Percentiles rank a stretch among this genome's conserved stretches.
phyloP scores from a whole-genome alignment of 2,888 invertebrate genomes.

The Eristalis tenax region DNA sequence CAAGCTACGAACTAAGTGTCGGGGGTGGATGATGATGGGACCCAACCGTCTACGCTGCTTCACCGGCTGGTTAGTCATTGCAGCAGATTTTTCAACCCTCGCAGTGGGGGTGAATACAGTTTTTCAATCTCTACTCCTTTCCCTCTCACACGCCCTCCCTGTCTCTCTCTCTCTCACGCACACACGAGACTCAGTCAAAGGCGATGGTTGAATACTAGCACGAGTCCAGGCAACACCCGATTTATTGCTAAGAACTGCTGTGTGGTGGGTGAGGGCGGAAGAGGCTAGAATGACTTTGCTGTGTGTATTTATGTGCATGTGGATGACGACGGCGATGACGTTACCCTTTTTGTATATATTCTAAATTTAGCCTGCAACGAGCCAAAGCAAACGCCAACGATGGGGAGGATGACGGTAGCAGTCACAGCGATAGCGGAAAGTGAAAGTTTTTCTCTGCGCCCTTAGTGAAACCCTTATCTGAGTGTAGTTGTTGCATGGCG shows the following conservation, averaged over 20 bases:
- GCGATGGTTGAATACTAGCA: slow-evolving; percentile 19
- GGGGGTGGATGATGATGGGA: background rate
- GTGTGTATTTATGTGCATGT: slow-evolving; percentile 50
- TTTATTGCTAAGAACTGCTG: slow-evolving; percentile 19
- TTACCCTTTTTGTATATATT: slow-evolving; percentile 64
- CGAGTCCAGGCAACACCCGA: slow-evolving; percentile 26
- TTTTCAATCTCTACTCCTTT: background rate
- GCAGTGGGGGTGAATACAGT: slow-evolving; percentile 19
- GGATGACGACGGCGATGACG: slow-evolving; percentile 56
- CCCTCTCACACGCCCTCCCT: slow-evolving; percentile 22
- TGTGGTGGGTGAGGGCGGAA: background rate
- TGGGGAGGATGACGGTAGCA: slow-evolving; percentile 1
- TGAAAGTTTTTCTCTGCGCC: slow-evolving; percentile 60
- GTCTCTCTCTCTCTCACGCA: slow-evolving; percentile 1
- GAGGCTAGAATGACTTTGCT: slow-evolving; percentile 51
- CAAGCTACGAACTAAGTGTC: slow-evolving; percentile 40
- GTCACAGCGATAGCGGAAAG: slow-evolving; percentile 38
- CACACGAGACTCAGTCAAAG: background rate
- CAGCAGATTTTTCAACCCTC: slow-evolving; percentile 65
- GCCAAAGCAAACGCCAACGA: slow-evolving; percentile 16
- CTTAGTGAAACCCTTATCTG: slow-evolving; percentile 35
- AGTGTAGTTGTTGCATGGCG: slow-evolving; percentile 68
- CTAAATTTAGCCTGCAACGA: slow-evolving; percentile 69
- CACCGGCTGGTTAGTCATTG: slow-evolving; percentile 49
- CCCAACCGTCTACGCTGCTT: slow-evolving; percentile 17